phyloP scores from a whole-genome alignment of 1,140 invertebrate species.

The Steinernema khuongi region DNA sequence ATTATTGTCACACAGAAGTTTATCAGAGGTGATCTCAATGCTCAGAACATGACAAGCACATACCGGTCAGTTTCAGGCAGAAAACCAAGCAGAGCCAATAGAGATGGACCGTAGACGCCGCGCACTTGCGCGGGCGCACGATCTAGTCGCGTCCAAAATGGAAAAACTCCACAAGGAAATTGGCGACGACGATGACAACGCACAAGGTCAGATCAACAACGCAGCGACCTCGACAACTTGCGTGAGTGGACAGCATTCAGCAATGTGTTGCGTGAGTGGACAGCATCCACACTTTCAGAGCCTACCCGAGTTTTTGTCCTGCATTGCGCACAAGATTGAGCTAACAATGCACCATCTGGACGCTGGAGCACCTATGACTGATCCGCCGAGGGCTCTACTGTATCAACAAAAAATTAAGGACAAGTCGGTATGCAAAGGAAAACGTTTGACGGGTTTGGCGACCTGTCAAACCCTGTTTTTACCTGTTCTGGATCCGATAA shows the following conservation, averaged over 20 bases:
- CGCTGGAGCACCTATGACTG: slow-evolving; percentile 26
- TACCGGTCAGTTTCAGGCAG: neutral
- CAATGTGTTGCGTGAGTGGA: neutral
- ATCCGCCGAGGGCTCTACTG: neutral
- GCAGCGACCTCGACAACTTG: neutral
- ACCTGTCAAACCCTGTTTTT: too few relatives aligned
- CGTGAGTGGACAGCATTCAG: too few relatives aligned
- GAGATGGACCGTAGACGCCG: neutral
- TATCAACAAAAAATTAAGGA: slow-evolving; percentile 38
- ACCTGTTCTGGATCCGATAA: too few relatives aligned
- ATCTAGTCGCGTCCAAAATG: neutral
- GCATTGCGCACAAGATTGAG: slow-evolving; percentile 35
- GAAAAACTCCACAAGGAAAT: neutral
- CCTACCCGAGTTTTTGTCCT: slow-evolving; percentile 29
- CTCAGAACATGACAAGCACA: neutral
- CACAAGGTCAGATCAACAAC: neutral
- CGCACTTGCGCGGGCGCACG: neutral
- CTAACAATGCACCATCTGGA: slow-evolving; percentile 28
- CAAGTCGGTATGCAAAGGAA: slow-evolving; percentile 23
- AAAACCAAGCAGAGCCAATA: neutral
- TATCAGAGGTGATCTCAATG: too few relatives aligned
- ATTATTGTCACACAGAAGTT: too few relatives aligned
- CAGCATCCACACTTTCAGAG: slow-evolving; percentile 24
- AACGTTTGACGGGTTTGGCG: too few relatives aligned
- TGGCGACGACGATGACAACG: neutral